Evolutionary conservation across 2,797 vertebrate genomes (phyloP).

Genomic region (Danio choprae): DNA sequence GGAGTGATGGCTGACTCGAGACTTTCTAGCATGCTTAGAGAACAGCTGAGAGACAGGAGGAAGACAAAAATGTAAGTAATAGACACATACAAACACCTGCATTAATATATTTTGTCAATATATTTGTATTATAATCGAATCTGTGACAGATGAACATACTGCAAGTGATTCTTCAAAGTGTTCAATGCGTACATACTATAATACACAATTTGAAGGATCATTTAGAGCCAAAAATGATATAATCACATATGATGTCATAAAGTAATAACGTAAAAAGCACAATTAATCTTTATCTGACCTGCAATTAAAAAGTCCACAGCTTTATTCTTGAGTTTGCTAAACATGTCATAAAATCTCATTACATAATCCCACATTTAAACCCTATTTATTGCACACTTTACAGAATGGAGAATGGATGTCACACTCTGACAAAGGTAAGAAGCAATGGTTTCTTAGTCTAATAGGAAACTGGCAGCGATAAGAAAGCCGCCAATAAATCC

Average conservation of each 20-base stretch:
- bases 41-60: conserved; percentile 85
- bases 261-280: background rate
- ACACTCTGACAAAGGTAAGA: conserved; percentile 76
- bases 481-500: conserved; percentile 44
- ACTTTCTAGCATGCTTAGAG: conserved; percentile 80
- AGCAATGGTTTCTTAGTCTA: conserved; percentile 4
- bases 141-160: background rate
- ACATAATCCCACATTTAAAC: conserved; percentile 12
- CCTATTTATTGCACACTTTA: conserved; percentile 19
- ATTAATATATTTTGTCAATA: background rate
- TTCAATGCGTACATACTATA: background rate
- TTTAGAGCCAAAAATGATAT: background rate
- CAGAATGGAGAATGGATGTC: conserved; percentile 80
- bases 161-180: background rate
- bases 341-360: background rate
- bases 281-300: background rate
- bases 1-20: conserved; percentile 81
- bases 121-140: background rate
- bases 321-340: background rate
- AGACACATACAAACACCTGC: background rate
- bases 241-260: background rate
- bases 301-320: conserved; percentile 17
- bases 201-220: background rate
- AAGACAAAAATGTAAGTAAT: conserved; percentile 74
- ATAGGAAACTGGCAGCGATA: conserved; percentile 38